Percentiles rank a stretch among this genome's conserved stretches.
These are phyloP conservation scores for Mellivora capensis DNA, from an alignment of 2,113 vertebrate species.

Conservation along the genomic window DNA sequence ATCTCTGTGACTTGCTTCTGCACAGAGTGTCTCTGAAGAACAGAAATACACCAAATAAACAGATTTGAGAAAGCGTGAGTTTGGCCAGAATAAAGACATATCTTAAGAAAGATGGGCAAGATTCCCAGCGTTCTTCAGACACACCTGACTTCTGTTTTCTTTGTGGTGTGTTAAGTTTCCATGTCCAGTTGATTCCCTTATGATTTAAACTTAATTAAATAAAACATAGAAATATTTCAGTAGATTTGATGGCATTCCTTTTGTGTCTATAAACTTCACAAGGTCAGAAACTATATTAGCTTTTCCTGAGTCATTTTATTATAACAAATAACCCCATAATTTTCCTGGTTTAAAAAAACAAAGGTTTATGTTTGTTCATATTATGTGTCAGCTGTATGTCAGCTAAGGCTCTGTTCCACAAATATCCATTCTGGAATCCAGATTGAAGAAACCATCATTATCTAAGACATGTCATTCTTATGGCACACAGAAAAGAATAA, in stretches of 20 bases:
- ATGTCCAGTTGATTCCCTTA: background rate
- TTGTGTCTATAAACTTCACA: background rate
- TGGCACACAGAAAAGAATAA: background rate
- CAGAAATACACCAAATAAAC: slow-evolving; percentile 58
- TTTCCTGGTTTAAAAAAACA: background rate
- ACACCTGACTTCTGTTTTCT: slow-evolving; percentile 55
- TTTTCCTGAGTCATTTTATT: background rate
- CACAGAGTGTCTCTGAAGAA: slow-evolving; percentile 47
- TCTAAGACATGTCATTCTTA: background rate
- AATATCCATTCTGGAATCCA: background rate
- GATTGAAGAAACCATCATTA: background rate
- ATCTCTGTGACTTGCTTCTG: slow-evolving; percentile 16
- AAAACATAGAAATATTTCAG: background rate
- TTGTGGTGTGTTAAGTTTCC: slow-evolving; percentile 25
- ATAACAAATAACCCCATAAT: background rate
- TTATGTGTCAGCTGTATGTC: background rate
- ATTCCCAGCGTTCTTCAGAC: slow-evolving; percentile 53
- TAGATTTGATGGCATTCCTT: background rate
- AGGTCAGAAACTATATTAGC: background rate
- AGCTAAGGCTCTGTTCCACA: background rate
- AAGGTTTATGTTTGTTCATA: background rate
- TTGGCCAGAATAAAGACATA: slow-evolving; percentile 55
- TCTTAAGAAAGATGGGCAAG: slow-evolving; percentile 34
- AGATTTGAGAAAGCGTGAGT: slow-evolving; percentile 57
- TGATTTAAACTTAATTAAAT: slow-evolving; percentile 54